phyloP scores from a whole-genome alignment of 2,113 vertebrate genomes.

The Phalacrocorax brasilianus region DNA sequence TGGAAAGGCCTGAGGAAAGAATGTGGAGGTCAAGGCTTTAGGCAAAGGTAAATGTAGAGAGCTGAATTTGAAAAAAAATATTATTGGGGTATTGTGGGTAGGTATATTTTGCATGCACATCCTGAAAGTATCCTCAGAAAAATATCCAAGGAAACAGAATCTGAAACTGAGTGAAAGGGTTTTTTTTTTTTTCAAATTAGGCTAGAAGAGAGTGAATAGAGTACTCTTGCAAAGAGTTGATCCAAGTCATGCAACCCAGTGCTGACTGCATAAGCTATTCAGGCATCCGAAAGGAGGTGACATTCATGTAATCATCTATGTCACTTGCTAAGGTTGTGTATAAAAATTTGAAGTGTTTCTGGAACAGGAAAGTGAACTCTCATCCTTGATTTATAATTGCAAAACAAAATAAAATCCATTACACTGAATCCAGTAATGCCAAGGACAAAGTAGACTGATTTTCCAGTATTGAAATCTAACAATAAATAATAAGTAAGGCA shows the following conservation, averaged over 20 bases:
- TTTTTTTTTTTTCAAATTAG: not conserved
- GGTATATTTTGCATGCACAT: not conserved
- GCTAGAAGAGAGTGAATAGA: not conserved
- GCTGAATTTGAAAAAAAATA: not conserved
- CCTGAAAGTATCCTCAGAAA: not conserved
- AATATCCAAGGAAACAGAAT: not conserved
- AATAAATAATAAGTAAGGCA: not conserved
- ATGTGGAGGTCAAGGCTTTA: not conserved
- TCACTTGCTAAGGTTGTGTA: not conserved
- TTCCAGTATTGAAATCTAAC: not conserved
- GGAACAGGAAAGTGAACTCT: not conserved
- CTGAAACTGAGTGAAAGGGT: not conserved
- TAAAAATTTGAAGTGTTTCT: not conserved
- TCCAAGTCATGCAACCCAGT: not conserved
- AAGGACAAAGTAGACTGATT: not conserved
- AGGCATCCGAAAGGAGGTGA: not conserved
- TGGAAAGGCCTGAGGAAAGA: not conserved
- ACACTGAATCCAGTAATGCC: not conserved
- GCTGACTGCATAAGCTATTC: not conserved
- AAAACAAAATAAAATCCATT: not conserved
- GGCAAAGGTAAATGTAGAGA: not conserved
- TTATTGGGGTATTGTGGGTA: not conserved
- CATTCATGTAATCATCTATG: not conserved
- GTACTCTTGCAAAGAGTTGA: not conserved
- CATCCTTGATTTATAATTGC: not conserved